Percentiles rank a stretch among this genome's conserved stretches.
Conservation (phyloP, 1,140 invertebrate genomes). For the Drosophila micromelanica region DNA sequence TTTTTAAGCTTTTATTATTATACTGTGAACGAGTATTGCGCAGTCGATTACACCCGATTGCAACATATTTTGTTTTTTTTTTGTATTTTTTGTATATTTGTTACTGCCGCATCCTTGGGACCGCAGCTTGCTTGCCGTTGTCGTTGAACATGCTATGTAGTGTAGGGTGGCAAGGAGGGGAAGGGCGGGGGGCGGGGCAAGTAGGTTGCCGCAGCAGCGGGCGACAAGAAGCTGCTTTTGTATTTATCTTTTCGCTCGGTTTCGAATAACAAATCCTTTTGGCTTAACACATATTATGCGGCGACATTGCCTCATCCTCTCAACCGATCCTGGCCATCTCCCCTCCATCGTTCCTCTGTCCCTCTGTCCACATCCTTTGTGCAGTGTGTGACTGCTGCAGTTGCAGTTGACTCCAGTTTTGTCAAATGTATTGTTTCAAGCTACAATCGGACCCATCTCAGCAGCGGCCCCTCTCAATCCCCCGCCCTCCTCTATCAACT, state of each 20-base stretch:
- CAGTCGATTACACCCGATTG: no score
- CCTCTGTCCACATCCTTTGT: no score
- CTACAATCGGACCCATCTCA: constrained; percentile 38
- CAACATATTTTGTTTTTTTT: not conserved
- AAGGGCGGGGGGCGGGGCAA: not conserved
- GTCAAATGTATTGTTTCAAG: constrained; percentile 79
- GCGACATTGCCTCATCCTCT: constrained; percentile 44
- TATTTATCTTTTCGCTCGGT: constrained; percentile 83
- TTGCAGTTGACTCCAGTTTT: constrained; percentile 82
- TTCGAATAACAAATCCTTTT: constrained; percentile 84
- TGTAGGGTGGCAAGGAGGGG: not conserved
- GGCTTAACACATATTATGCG: constrained; percentile 83
- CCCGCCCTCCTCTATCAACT: not conserved
- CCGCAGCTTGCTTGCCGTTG: constrained; percentile 22
- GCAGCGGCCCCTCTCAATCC: no score
- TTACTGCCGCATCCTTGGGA: constrained; percentile 43
- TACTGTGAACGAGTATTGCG: no score
- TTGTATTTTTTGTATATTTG: not conserved
- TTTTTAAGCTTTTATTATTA: no score
- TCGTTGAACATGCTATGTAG: not conserved
- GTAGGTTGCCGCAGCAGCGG: not conserved
- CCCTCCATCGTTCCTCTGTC: no score
- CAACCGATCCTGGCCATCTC: no score
- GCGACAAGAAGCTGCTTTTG: constrained; percentile 66
- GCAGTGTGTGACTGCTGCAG: constrained; percentile 68